These are phyloP conservation scores for Mergus octosetaceus DNA, from an alignment of 2,797 vertebrate genomes.

Conservation along the genomic window DNA sequence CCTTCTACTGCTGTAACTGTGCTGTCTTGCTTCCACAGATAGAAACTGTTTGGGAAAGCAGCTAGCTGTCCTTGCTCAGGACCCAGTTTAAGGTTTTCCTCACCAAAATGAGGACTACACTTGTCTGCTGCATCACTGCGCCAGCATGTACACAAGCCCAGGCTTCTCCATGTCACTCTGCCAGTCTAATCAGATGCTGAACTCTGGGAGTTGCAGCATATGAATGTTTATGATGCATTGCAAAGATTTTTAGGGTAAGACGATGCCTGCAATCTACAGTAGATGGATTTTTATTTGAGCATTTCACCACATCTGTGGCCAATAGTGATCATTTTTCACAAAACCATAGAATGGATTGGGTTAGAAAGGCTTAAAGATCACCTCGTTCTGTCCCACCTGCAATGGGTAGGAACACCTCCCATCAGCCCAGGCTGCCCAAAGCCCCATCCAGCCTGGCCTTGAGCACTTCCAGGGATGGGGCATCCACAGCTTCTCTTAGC, in stretches of 20 bases:
- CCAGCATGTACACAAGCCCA: neutral
- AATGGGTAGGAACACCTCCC: too few species aligned
- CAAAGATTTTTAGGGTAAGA: neutral
- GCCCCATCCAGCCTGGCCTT: too few species aligned
- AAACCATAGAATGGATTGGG: neutral
- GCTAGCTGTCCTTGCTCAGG: neutral
- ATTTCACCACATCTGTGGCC: neutral
- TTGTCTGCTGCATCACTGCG: neutral
- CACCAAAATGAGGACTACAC: neutral
- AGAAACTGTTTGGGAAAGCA: neutral
- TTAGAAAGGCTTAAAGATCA: neutral
- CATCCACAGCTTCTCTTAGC: neutral
- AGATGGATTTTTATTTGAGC: neutral
- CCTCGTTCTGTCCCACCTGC: too few species aligned
- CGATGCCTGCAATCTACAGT: neutral
- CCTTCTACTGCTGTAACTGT: neutral
- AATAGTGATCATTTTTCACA: neutral
- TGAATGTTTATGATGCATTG: fast-evolving
- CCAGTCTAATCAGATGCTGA: fast-evolving
- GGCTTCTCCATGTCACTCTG: neutral
- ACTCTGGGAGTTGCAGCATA: neutral
- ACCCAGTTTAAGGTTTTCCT: neutral
- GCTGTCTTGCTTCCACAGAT: neutral
- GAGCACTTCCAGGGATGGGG: too few species aligned
- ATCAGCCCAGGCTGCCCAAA: too few species aligned